phyloP scores from a whole-genome alignment of 2,888 invertebrate genomes.

The Caradrina kadenii region DNA sequence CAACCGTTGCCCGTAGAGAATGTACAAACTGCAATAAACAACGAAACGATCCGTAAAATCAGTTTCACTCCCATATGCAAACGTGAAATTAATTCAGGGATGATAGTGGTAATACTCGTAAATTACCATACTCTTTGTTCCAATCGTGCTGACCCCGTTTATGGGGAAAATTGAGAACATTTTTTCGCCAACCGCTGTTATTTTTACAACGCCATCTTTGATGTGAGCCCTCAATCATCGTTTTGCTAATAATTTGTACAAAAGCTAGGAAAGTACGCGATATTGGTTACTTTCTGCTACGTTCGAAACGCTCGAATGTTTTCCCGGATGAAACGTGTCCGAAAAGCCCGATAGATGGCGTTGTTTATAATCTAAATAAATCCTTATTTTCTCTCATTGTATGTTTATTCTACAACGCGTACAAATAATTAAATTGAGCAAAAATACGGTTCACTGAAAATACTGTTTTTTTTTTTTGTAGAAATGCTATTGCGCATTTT shows the following conservation, averaged over 20 bases:
- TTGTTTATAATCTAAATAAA: neutral
- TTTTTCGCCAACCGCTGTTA: slow-evolving; percentile 6
- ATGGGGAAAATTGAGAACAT: slow-evolving; percentile 4
- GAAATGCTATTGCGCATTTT: neutral
- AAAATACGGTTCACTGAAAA: too few relatives aligned
- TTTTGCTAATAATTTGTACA: slow-evolving; percentile 9
- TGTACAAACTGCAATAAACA: slow-evolving; percentile 46
- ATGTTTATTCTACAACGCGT: neutral
- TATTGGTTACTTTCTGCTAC: neutral
- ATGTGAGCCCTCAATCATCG: neutral
- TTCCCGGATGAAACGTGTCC: slow-evolving; percentile 5
- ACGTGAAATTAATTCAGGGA: slow-evolving; percentile 58
- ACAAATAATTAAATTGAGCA: fast-evolving
- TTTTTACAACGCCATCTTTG: slow-evolving; percentile 47
- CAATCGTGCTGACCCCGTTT: slow-evolving; percentile 27
- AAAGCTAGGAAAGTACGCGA: neutral
- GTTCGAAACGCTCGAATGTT: neutral
- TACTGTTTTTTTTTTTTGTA: too few relatives aligned
- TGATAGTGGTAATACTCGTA: slow-evolving; percentile 59
- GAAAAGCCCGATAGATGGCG: slow-evolving; percentile 53
- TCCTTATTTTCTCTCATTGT: neutral
- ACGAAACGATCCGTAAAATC: slow-evolving; percentile 46
- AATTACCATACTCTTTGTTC: slow-evolving; percentile 59
- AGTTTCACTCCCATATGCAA: slow-evolving; percentile 43
- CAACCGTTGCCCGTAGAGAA: slow-evolving; percentile 11